phyloP scores from a whole-genome alignment of 2,113 vertebrate genomes.

The Rhabdornis inornatus region DNA sequence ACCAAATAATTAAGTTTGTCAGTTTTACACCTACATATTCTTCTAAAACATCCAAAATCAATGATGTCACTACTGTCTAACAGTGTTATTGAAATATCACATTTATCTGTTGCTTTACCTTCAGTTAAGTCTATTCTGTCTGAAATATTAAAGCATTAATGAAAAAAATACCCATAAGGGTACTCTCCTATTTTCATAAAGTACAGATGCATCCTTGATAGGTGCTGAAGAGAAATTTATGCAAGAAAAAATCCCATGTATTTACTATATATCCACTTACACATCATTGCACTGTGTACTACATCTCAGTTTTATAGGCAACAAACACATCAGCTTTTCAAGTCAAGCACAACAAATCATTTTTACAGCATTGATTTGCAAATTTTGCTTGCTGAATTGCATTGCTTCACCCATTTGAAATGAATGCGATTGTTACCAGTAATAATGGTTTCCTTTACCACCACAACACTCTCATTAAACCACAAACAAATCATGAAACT shows the following conservation, averaged over 20 bases:
- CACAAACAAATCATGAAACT: neutral
- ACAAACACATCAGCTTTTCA: neutral
- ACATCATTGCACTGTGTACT: neutral
- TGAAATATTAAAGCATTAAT: neutral
- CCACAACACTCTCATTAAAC: neutral
- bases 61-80: neutral
- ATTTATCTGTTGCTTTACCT: neutral
- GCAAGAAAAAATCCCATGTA: neutral
- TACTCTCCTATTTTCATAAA: neutral
- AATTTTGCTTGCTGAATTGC: neutral
- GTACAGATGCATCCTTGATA: neutral
- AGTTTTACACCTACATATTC: neutral
- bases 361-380: slow-evolving; percentile 1
- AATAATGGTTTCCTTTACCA: neutral
- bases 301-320: neutral
- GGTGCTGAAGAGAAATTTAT: neutral
- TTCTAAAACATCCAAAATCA: neutral
- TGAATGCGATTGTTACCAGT: neutral
- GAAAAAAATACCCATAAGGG: neutral
- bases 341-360: neutral
- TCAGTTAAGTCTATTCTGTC: neutral
- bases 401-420: slow-evolving; percentile 1
- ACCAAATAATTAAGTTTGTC: neutral
- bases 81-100: neutral
- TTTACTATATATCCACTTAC: neutral